phyloP scores from a whole-genome alignment of 2,113 vertebrate species.

The Ceratotherium simum region DNA sequence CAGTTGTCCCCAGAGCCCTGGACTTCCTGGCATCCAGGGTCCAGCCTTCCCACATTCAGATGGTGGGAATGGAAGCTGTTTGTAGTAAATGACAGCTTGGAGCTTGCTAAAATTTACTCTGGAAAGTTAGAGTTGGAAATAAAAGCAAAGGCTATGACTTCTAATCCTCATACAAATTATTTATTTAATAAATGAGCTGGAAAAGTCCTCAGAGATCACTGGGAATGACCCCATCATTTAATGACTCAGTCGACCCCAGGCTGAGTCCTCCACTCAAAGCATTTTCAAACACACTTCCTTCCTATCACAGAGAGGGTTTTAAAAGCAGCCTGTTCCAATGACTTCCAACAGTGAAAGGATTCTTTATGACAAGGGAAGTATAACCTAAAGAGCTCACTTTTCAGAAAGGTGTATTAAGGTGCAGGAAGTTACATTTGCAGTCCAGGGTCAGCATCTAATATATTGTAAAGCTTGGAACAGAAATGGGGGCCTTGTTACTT shows the following conservation, averaged over 20 bases:
- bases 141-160: background rate
- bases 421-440: background rate
- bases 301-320: fast-evolving
- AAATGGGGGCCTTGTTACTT: background rate
- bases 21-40: background rate
- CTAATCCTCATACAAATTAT: background rate
- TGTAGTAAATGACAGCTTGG: background rate
- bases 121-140: background rate
- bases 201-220: background rate
- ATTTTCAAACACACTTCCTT: background rate
- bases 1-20: background rate
- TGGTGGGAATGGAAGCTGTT: background rate
- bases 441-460: too few relatives aligned
- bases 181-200: background rate
- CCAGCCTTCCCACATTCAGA: background rate
- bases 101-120: background rate
- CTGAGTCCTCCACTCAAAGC: background rate
- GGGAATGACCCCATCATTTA: background rate
- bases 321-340: background rate
- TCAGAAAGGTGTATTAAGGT: background rate
- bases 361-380: background rate
- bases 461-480: background rate
- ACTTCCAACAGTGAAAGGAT: background rate
- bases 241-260: too few relatives aligned
- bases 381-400: background rate